phyloP scores from a whole-genome alignment of 2,113 vertebrate species.

The Neolamprologus tretocephalus region DNA sequence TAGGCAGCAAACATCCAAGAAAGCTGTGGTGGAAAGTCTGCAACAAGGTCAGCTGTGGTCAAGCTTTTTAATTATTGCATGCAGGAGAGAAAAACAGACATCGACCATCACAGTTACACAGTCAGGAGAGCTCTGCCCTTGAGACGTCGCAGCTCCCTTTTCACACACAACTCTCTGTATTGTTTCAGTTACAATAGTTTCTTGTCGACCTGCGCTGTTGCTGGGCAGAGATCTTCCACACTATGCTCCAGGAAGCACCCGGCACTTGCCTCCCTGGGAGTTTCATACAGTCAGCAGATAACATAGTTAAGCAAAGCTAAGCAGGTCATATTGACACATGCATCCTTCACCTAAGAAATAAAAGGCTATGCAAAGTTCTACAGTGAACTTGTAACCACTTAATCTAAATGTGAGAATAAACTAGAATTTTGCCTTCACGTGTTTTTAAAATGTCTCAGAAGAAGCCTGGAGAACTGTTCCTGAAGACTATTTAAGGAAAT shows the following conservation, averaged over 20 bases:
- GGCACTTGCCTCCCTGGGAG: not conserved
- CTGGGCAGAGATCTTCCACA: not conserved
- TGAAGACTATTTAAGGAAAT: not conserved
- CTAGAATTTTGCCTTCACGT: fast-evolving
- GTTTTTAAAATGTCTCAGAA: not conserved
- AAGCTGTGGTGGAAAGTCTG: not conserved
- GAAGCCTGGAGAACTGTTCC: not conserved
- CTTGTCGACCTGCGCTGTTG: not conserved
- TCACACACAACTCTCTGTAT: not conserved
- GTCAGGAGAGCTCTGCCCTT: not conserved
- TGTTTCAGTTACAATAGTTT: not conserved
- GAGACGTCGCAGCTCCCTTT: not conserved
- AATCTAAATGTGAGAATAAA: not conserved
- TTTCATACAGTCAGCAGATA: not conserved
- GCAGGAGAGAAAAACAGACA: fast-evolving
- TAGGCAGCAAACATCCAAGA: not conserved
- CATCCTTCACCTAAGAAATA: not conserved
- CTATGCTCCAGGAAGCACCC: not conserved
- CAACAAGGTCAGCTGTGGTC: not conserved
- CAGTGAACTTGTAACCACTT: not conserved
- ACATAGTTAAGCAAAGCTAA: fast-evolving
- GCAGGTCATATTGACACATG: not conserved
- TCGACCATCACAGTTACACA: not conserved
- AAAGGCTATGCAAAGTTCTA: not conserved
- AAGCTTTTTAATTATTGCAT: not conserved